phyloP scores from a whole-genome alignment of 1,140 invertebrate species.

The Conus betulinus region DNA sequence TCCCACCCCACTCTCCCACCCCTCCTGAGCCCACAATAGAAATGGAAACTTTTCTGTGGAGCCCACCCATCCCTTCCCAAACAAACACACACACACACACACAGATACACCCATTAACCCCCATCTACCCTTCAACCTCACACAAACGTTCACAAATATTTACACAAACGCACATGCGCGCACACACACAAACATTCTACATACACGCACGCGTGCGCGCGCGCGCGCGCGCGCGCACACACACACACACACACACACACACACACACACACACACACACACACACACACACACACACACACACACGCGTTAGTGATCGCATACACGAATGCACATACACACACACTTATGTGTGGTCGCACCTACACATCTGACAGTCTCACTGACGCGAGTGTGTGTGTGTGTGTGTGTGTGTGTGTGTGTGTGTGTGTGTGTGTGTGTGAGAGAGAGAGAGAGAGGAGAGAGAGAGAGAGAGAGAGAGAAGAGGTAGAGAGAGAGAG shows the following conservation, averaged over 20 bases:
- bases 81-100: too few relatives aligned
- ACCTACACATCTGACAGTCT: too few relatives aligned
- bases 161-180: not conserved
- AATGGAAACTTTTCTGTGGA: not conserved
- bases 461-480: too few relatives aligned
- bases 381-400: too few relatives aligned
- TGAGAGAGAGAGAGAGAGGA: too few relatives aligned
- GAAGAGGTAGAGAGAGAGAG: too few relatives aligned
- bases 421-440: too few relatives aligned
- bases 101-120: not conserved
- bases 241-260: constrained; percentile 1
- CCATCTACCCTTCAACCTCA: not conserved
- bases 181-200: not conserved
- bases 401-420: too few relatives aligned
- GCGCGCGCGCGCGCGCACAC: not conserved
- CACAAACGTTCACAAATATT: not conserved
- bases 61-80: not conserved
- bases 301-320: too few relatives aligned
- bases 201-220: not conserved
- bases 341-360: not conserved
- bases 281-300: too few relatives aligned
- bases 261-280: too few relatives aligned
- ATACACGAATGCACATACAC: not conserved
- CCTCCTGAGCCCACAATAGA: not conserved
- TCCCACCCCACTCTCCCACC: too few relatives aligned